A percentile compares a stretch with the other conserved stretches of the same genome.
phyloP scores from a whole-genome alignment of 2,113 vertebrate genomes.

The Paramisgurnus dabryanus region DNA sequence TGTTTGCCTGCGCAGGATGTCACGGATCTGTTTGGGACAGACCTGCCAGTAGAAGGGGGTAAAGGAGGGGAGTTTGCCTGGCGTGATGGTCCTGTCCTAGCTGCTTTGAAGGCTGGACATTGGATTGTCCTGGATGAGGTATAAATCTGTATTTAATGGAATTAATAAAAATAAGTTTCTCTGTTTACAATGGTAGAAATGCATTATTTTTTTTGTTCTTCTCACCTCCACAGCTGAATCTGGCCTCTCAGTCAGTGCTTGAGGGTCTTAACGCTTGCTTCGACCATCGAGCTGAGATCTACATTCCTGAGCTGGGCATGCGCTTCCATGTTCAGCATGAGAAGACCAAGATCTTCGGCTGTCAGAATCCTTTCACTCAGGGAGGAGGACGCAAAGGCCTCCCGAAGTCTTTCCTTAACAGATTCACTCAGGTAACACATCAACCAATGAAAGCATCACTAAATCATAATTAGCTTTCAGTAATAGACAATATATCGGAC shows the following conservation, averaged over 20 bases:
- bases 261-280: constrained; percentile 98
- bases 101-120: constrained; percentile 91
- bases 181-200: neutral
- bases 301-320: constrained; percentile 90
- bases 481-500: too few relatives aligned
- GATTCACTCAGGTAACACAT: constrained; percentile 89
- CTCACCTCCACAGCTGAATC: constrained; percentile 79
- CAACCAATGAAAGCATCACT: too few relatives aligned
- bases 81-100: constrained; percentile 92
- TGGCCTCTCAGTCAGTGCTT: constrained; percentile 95
- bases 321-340: constrained; percentile 91
- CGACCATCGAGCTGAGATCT: constrained; percentile 95
- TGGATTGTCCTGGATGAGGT: constrained; percentile 98
- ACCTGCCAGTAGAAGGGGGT: constrained; percentile 95
- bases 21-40: constrained; percentile 94
- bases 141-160: neutral
- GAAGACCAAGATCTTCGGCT: constrained; percentile 95
- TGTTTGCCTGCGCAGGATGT: constrained; percentile 80
- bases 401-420: constrained; percentile 94
- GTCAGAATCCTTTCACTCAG: constrained; percentile 95
- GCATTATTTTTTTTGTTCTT: neutral
- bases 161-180: neutral
- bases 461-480: too few relatives aligned
- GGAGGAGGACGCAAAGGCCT: constrained; percentile 95
- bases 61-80: constrained; percentile 97